These are phyloP conservation scores for Callyntrura sp. DNA, from an alignment of 2,888 invertebrate species.

Conservation along the genomic window DNA sequence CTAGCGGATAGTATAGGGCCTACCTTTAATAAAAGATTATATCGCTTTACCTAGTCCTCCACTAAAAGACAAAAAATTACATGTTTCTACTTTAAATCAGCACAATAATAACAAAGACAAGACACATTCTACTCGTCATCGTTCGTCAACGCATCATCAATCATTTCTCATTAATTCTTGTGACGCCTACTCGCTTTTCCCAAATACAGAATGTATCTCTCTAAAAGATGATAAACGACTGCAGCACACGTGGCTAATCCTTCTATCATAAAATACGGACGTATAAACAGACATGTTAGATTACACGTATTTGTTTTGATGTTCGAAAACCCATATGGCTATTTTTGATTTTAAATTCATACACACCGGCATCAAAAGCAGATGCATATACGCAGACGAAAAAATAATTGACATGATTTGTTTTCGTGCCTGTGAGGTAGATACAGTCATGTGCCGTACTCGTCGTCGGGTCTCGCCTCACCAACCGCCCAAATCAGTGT, in stretches of 20 bases:
- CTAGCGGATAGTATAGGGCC: not conserved
- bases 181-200: conserved; percentile 67
- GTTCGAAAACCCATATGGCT: not conserved
- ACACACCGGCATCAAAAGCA: conserved; percentile 2
- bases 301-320: not conserved
- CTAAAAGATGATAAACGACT: conserved; percentile 14
- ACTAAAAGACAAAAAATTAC: not conserved
- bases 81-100: no score
- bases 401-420: conserved; percentile 54
- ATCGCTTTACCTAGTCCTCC: not conserved
- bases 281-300: not conserved
- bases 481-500: no score
- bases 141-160: conserved; percentile 53
- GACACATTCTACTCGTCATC: not conserved
- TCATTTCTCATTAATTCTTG: conserved; percentile 65
- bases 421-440: conserved; percentile 6
- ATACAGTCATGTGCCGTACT: not conserved
- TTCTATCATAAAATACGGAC: not conserved
- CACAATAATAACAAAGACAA: not conserved
- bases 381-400: not conserved
- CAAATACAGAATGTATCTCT: conserved; percentile 26
- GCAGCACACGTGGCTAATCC: conserved; percentile 33
- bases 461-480: no score
- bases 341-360: conserved; percentile 2
- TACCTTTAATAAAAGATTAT: no score